Base-by-base conservation (phyloP, 1,140 invertebrate genomes). In the Drosophila serrata region DNA sequence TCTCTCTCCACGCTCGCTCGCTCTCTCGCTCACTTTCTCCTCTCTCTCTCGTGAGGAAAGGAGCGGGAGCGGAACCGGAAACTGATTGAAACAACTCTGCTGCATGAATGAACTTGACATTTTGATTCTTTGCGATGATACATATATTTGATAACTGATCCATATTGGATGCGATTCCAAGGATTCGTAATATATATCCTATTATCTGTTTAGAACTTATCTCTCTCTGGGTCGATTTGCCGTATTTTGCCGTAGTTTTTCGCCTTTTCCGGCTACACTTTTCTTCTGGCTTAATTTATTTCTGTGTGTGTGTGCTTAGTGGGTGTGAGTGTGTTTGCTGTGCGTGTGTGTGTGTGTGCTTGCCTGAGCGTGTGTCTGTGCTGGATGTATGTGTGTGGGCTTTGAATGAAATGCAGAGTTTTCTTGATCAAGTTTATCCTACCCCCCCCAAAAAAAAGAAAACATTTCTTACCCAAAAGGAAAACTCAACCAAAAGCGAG, bases 71-170 rank as follows among this genome's bases (percentile, higher is more conserved):
- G 42, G 39, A 62, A 68, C 29, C 48, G 80, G 74, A 78, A 82
- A 86, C 69, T 90, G 82, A 86, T 91, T 76, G 78, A 90, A 91
- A 91, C 87, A 91, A 91, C 87, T 86, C 79, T 91, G 87, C 62
- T 35, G 67, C 42, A 64, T 87, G 84, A 85, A 68, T 81, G 76
- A 55, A 39, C n/a, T 60, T 51, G 39, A n/a, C 11, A 15, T 35
- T 75, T 68, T 46, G 45, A 58, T 68, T 46, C 24, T 64, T 65
- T 59, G 31, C 63, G 33, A 48, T 33, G 45, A 65, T 40, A 51
- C 49, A 53, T 27, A 61, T 53, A 43, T 40, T 12, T 56, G 39
- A 55, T 12, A 60, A 22, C 13, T 22, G 22, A 60, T 51, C 43
- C 45, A 31, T n/a, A 53, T 27, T 60, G 57, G 57, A 58, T 24